Evolutionary conservation across 2,113 vertebrate genomes (phyloP), one percentile per base, ranked within the genome.

Genomic region (Lycaon pictus): DNA sequence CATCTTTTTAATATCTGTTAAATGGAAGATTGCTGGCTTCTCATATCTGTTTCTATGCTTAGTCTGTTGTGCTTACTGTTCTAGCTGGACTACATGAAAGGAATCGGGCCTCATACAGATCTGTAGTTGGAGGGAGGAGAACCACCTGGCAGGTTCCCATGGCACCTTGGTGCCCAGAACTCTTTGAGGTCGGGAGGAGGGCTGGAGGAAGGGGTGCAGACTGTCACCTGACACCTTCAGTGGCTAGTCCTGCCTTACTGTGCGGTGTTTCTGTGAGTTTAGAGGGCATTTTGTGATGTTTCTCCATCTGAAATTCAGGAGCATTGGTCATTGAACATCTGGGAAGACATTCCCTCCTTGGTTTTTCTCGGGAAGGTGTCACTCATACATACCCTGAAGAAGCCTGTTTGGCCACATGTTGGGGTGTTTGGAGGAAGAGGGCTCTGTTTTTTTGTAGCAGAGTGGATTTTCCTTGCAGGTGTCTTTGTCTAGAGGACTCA

Each of bases 351-450:
- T 53, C 37, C 53, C 3, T 17, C 10, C 12, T 69, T 20, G 27
- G 4, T 35, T 67, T 69, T 91, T 84, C 19, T 3, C 11, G 22
- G 81, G 74, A 37, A 27, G 7, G 20, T 48, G 7, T 48, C 5
- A 22, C 6, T 62, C 11, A 2, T 58, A 3, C 37, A 3, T 67
- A 19, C 37, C 55, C 32, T 55, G 62, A 43, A 53, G 55, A 60
- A 32, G 51, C 32, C 25, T 0, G 1, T 37, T 17, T 37, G 5
- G 13, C 35, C 1, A 2, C 1, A 3, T 4, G 1, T 19, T 1
- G 20, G 7, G 5, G 48, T 76, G 43, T 76, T 5, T 22, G 95
- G 51, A 71, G 27, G 63, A 58, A 3, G 53, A 13, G 0, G 5
- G 4, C 37, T 69, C 20, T 0, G 3, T 4, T n/a, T 37, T 19